Evolutionary conservation across 2,888 invertebrate genomes (phyloP).

Genomic region (Ceratothoa steindachneri): DNA sequence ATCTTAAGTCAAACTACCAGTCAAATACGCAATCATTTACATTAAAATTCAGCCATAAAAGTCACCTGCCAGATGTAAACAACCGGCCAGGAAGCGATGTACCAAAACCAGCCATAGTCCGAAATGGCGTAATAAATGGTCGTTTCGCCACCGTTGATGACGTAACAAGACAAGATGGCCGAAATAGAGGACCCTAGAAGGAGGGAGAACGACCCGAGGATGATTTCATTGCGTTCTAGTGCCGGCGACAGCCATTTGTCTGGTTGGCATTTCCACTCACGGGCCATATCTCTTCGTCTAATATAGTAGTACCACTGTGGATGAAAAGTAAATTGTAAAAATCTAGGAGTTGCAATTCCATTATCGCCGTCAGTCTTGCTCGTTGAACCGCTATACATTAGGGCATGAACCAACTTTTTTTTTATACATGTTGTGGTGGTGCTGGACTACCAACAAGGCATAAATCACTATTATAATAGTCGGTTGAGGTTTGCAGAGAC

Average conservation of each 20-base stretch:
- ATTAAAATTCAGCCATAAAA: too few relatives aligned
- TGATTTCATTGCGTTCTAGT: conserved; percentile 66
- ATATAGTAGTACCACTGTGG: conserved; percentile 70
- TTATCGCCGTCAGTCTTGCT: neutral
- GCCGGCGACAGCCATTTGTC: conserved; percentile 65
- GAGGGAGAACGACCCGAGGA: conserved; percentile 62
- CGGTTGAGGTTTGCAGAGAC: too few relatives aligned
- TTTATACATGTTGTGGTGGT: too few relatives aligned
- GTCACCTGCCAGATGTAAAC: conserved; percentile 65
- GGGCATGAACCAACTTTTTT: neutral
- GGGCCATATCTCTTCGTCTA: conserved; percentile 59
- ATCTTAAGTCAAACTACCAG: too few relatives aligned
- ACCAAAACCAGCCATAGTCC: conserved; percentile 65
- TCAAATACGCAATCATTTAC: too few relatives aligned
- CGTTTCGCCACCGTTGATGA: conserved; percentile 64
- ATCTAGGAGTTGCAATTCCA: neutral
- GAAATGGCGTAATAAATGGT: conserved; percentile 63
- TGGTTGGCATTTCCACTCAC: conserved; percentile 72
- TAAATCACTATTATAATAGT: too few relatives aligned
- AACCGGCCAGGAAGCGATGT: conserved; percentile 62
- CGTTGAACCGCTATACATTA: neutral
- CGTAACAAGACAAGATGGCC: conserved; percentile 63
- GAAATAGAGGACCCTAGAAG: conserved; percentile 59
- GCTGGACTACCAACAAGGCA: too few relatives aligned
- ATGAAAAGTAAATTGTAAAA: conserved; percentile 26